phyloP scores from a whole-genome alignment of 2,797 vertebrate genomes.

The Notamacropus eugenii region DNA sequence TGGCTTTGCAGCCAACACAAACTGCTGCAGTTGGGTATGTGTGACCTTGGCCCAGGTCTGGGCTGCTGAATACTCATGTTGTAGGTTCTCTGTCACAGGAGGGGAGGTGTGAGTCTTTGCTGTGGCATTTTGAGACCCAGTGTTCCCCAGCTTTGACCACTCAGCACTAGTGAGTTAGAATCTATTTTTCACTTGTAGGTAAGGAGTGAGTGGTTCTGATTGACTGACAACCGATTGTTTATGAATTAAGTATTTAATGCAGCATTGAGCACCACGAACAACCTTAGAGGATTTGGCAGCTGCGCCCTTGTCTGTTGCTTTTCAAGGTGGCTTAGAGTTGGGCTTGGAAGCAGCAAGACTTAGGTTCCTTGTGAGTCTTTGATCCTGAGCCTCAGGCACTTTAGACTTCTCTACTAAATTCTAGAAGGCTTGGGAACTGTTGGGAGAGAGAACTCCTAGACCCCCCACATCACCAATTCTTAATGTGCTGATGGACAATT shows the following conservation, averaged over 20 bases:
- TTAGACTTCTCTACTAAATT: not conserved
- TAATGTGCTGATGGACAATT: not conserved
- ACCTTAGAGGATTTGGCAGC: not conserved
- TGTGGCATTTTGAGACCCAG: not conserved
- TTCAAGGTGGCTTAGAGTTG: not conserved
- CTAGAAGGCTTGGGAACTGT: not conserved
- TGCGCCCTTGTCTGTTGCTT: not conserved
- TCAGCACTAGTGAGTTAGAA: not conserved
- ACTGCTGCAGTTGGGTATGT: constrained; percentile 7
- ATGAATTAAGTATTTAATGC: not conserved
- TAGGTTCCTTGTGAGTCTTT: too few relatives aligned
- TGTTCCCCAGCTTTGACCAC: not conserved
- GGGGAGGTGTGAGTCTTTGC: not conserved
- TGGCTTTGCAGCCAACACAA: constrained; percentile 16
- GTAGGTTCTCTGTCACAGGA: not conserved
- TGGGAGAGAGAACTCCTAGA: not conserved
- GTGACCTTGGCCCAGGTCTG: not conserved
- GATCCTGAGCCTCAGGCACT: not conserved
- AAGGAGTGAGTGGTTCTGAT: not conserved
- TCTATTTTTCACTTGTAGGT: not conserved
- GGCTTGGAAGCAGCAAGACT: not conserved
- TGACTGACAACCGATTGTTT: not conserved
- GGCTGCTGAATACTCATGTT: rapidly evolving
- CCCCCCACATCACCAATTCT: not conserved
- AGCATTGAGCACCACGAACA: not conserved